Conservation (phyloP, 1,140 invertebrate species). For the Drosophila nannoptera region DNA sequence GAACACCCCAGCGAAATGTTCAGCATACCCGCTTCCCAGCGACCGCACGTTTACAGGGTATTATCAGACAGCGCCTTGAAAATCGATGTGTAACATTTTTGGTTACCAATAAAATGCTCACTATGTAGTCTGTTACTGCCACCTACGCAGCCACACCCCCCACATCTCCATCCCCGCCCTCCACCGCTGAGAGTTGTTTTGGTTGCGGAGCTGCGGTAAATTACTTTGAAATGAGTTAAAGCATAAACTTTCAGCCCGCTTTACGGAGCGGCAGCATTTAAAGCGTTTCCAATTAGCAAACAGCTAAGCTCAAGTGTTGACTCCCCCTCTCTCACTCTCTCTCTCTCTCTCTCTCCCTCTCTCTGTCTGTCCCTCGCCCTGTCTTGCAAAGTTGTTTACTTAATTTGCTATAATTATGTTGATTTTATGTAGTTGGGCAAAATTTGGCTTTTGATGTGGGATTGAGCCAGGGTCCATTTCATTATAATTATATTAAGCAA, state of each 20-base stretch:
- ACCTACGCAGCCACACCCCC: background rate
- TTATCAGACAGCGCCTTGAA: conserved; percentile 27
- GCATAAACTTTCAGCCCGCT: conserved; percentile 49
- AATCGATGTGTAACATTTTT: conserved; percentile 74
- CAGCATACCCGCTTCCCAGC: background rate
- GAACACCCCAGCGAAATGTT: too few species aligned
- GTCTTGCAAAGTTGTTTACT: conserved; percentile 47
- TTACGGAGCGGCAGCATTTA: conserved; percentile 33
- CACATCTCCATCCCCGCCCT: background rate
- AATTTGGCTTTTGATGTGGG: conserved; percentile 38
- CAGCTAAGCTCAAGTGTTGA: conserved; percentile 32
- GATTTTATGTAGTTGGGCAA: conserved; percentile 60
- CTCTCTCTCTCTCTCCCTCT: too few species aligned
- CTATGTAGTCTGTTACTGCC: conserved; percentile 28
- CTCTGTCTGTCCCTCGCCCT: background rate
- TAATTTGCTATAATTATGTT: conserved; percentile 76
- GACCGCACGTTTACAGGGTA: background rate
- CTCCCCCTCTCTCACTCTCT: background rate
- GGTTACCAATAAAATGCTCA: conserved; percentile 74
- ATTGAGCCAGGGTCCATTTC: conserved; percentile 7
- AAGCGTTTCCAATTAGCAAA: conserved; percentile 67
- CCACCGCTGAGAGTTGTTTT: conserved; percentile 17
- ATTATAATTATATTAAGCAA: background rate
- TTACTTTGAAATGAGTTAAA: conserved; percentile 72
- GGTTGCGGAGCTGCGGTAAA: conserved; percentile 58